These are phyloP conservation scores for Cygnus olor DNA, from an alignment of 2,797 vertebrate species.

Conservation along the genomic window DNA sequence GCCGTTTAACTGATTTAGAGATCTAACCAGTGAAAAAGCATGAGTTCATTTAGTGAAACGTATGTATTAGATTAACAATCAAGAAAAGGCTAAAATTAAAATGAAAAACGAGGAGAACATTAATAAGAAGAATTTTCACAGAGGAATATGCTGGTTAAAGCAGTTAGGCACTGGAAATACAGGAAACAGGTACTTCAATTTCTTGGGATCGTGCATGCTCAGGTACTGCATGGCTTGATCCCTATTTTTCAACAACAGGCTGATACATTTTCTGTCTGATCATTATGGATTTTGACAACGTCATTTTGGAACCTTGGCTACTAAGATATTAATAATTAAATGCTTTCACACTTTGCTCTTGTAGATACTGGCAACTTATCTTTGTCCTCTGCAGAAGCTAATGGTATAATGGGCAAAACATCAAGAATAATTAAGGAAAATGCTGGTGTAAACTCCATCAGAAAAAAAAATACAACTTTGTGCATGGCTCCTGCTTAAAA, in stretches of 20 bases:
- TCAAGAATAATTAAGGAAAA: constrained; percentile 81
- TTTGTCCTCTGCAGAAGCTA: constrained; percentile 79
- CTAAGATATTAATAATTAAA: constrained; percentile 84
- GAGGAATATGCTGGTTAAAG: neutral
- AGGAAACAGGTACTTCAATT: neutral
- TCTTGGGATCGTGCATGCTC: neutral
- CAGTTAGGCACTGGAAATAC: neutral
- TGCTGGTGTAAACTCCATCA: constrained; percentile 51
- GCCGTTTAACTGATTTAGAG: constrained; percentile 44
- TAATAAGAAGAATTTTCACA: constrained; percentile 35
- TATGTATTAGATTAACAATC: constrained; percentile 6
- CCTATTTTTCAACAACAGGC: constrained; percentile 38
- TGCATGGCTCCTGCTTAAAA: neutral
- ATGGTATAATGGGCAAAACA: constrained; percentile 80
- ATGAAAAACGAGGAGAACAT: neutral
- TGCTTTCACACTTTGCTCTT: constrained; percentile 78
- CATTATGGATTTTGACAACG: constrained; percentile 75
- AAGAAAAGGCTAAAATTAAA: constrained; percentile 40
- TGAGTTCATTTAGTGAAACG: neutral
- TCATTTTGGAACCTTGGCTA: constrained; percentile 77
- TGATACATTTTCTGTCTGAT: constrained; percentile 68
- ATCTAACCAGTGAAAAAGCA: neutral
- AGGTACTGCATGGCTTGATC: neutral
- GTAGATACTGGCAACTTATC: constrained; percentile 78
- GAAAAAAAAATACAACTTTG: constrained; percentile 52